Conservation (phyloP, 2,888 invertebrate genomes). For the Lepeophtheirus nordmannii region DNA sequence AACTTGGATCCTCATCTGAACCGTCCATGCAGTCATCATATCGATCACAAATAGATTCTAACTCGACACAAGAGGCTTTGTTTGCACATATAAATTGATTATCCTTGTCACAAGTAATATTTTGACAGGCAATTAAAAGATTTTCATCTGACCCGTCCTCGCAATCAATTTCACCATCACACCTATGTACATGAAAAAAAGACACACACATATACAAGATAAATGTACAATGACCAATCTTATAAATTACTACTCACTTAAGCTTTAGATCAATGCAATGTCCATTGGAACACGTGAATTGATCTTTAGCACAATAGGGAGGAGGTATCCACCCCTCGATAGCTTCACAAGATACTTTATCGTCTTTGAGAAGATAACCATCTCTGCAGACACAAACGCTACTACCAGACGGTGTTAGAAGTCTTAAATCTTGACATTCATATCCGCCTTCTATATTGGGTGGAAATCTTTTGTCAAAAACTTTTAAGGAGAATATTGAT, state of each 20-base stretch:
- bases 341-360: slow-evolving; percentile 37
- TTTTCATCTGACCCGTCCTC: slow-evolving; percentile 12
- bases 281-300: slow-evolving; percentile 41
- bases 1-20: slow-evolving; percentile 46
- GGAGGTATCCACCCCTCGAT: slow-evolving; percentile 32
- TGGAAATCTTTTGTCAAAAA: slow-evolving; percentile 38
- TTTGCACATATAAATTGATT: slow-evolving; percentile 23
- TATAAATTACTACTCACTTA: slow-evolving; percentile 3
- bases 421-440: slow-evolving; percentile 53
- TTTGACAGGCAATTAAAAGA: neutral
- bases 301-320: slow-evolving; percentile 32
- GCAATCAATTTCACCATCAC: slow-evolving; percentile 20
- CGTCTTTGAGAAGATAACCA: slow-evolving; percentile 40
- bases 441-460: slow-evolving; percentile 30
- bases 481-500: slow-evolving; percentile 42
- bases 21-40: slow-evolving; percentile 56
- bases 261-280: slow-evolving; percentile 9
- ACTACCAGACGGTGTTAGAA: slow-evolving; percentile 44
- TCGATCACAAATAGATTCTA: slow-evolving; percentile 42
- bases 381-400: slow-evolving; percentile 46
- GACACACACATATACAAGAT: neutral
- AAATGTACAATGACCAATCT: neutral
- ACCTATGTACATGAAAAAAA: slow-evolving; percentile 8
- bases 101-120: slow-evolving; percentile 24
- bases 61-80: slow-evolving; percentile 49